Base-by-base conservation (phyloP, 1,140 invertebrate genomes). In the Uloborus diversus region DNA sequence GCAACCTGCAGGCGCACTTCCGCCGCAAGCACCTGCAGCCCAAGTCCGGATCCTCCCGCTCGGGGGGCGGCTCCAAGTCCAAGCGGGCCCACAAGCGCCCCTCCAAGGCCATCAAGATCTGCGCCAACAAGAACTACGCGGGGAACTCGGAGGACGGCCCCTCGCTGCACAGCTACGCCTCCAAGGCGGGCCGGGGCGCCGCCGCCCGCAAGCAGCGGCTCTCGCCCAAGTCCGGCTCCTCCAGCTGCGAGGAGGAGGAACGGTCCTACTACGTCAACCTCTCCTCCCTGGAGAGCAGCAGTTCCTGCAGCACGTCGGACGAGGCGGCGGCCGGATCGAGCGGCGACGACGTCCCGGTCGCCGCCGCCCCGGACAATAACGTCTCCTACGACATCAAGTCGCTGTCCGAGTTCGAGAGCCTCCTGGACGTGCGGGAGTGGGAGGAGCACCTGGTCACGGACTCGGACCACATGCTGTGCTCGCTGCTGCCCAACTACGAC, bases 1-100 rank as follows among this genome's bases (percentile, higher is more conserved):
- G 79, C 23, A 80, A 71, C 47, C 79, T 80, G 20, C 79, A 71
- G 23, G 79, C 66, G 20, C 79, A 80, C 25, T 64, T 37, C n/a
- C 56, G 68, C 4, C 28, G 76, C n/a, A 79, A 79, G 20, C 76
- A 79, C 28, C 11, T 69, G 27, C 76, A 68, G 7, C 76, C 76
- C 4, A 79, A 68, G 20, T 32, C 56, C 2, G 76, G 66, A 2
- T 32, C 23, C 0, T 65, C 53, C 25, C 42, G 70, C 17, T 27
- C 61, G 4, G 53, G 64, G 3, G 47, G 66, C 32, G 61, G 62
- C 0, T 20, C 49, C 0, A 78, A 78, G 14, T n/a, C 14, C 11
- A 64, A 66, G 25, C 25, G 49, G 20, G 57, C 30, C 42, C 20
- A 56, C 17, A 53, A 42, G 30, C 47, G 62, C 35, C 47, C 28